Evolutionary conservation across 2,888 invertebrate genomes (phyloP), one percentile per base, ranked within the genome.

Genomic region (Dynastes hyllus): DNA sequence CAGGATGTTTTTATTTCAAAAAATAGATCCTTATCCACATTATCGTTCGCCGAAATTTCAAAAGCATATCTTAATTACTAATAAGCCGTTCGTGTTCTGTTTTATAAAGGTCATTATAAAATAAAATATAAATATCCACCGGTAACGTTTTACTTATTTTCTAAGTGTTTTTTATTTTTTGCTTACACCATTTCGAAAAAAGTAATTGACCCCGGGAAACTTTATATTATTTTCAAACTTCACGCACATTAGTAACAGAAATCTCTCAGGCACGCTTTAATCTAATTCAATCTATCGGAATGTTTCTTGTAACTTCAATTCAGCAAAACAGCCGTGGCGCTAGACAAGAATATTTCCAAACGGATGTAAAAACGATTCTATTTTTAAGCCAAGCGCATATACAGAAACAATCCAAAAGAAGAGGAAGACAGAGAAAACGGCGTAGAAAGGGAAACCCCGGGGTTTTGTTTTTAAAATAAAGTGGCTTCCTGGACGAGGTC

Each of bases 401-500:
- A 69, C 69, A 67, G 40, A 71, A 71, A 55, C 40, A n/a, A n/a
- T n/a, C n/a, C n/a, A n/a, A n/a, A n/a, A n/a, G n/a, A 45, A 40
- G 63, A 22, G 45, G 63, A 29, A 75, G 40, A 61, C 22, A 58
- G 63, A 75, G 29, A 58, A 27, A n/a, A 61, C 37, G 61, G 73
- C 40, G 27, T 45, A 11, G 61, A 61, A 75, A 63, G 61, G 73
- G 73, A 61, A 75, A 45, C 61, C 63, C 45, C 50, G 29, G 61
- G 58, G 58, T 75, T 45, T 63, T 75, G 73, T 75, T 77, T 77
- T 77, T 77, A 77, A 77, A 69, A 67, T 77, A 77, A 77, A 66
- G 77, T 66, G 77, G 77, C 77, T 77, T 77, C 77, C 77, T 77
- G 77, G 77, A 67, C 77, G 66, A 40, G 37, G 67, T 77, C 77